Evolutionary conservation across 2,888 invertebrate genomes (phyloP), one percentile per base, ranked within the genome.

Genomic region (Eupithecia centaureata): DNA sequence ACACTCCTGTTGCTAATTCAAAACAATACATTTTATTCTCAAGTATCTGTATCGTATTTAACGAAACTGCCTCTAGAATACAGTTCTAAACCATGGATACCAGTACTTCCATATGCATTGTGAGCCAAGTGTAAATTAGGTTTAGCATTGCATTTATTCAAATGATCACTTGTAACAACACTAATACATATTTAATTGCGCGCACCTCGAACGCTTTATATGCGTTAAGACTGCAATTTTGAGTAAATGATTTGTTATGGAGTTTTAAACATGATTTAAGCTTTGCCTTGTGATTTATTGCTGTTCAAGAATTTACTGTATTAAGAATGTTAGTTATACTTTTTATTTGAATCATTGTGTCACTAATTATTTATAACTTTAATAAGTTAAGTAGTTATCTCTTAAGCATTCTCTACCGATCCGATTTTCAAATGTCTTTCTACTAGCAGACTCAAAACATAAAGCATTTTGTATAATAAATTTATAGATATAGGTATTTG

Each of bases 111-210:
- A 54, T 64, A 67, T 65, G 74, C 67, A 74, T 70, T 68, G 63
- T 63, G 65, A 68, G 68, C 65, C 58, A 73, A 68, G 70, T 72
- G 76, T 66, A 74, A 74, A 72, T 74, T 72, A 64, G 35, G 63
- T 73, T 76, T 72, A 70, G 74, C 73, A 70, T 73, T 74, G 74
- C 76, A 76, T 74, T 70, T 74, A 76, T 76, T 76, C 72, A 74
- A 74, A 74, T 74, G 63, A 68, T 67, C 25, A 62, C 74, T 71
- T 77, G 80, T 82, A 84, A 86, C 84, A 84, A 85, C 83, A 80
- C 86, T 90, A 88, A 90, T 91, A 86, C 88, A 89, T 89, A 90
- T 91, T 90, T 90, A 89, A 91, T 89, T 87, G 85, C 81, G 76
- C 83, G 86, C 88, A 83, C 88, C 86, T 84, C 80, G 82, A 78